A percentile compares a stretch with the other conserved stretches of the same genome.
Evolutionary conservation across 1,140 invertebrate species (phyloP).

Genomic region (Phortica variegata): DNA sequence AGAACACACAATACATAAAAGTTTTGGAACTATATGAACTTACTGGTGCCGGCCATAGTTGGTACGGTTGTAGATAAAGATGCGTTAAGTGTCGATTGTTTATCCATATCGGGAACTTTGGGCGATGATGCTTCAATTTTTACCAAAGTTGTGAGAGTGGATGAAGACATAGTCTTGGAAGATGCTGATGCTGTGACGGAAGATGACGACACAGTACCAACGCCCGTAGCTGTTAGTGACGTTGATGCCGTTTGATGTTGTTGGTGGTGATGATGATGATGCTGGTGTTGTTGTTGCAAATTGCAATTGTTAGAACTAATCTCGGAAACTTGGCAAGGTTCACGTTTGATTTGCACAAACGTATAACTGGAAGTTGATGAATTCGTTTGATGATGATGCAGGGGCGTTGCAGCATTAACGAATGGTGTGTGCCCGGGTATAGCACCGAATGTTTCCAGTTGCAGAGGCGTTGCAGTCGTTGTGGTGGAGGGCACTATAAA

Average conservation of each 20-base stretch:
- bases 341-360: slow-evolving; percentile 63
- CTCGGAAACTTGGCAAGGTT: slow-evolving; percentile 68
- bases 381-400: slow-evolving; percentile 40
- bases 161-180: slow-evolving; percentile 47
- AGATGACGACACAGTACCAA: slow-evolving; percentile 33
- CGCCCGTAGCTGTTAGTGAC: slow-evolving; percentile 17
- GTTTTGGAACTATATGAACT: slow-evolving; percentile 12
- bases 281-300: slow-evolving; percentile 55
- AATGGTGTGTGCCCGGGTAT: slow-evolving; percentile 24
- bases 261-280: slow-evolving; percentile 26
- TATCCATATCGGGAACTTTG: slow-evolving; percentile 47
- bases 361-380: slow-evolving; percentile 40
- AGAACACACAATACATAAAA: slow-evolving; percentile 3
- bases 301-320: slow-evolving; percentile 63
- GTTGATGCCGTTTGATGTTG: slow-evolving; percentile 25
- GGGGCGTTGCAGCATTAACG: slow-evolving; percentile 22
- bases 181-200: slow-evolving; percentile 37
- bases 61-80: background rate
- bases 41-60: slow-evolving; percentile 29
- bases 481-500: slow-evolving; percentile 43
- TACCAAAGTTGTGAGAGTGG: slow-evolving; percentile 49
- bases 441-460: slow-evolving; percentile 26
- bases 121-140: slow-evolving; percentile 60
- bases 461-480: slow-evolving; percentile 11
- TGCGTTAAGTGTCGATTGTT: slow-evolving; percentile 20